Percentiles rank a stretch among this genome's conserved stretches.
phyloP scores from a whole-genome alignment of 2,888 invertebrate species.

The Spilarctia lutea region DNA sequence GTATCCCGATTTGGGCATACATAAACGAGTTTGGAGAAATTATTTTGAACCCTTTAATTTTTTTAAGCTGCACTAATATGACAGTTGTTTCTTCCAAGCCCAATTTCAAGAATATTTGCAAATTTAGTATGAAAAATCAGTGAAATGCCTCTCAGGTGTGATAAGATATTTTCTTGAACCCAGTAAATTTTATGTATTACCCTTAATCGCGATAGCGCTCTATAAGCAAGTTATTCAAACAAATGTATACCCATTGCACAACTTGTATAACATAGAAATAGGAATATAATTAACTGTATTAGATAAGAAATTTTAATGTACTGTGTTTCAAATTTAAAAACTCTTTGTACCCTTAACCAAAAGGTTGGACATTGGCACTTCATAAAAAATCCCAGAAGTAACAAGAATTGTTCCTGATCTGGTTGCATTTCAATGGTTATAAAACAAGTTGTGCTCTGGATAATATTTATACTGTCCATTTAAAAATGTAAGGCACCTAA shows the following conservation, averaged over 20 bases:
- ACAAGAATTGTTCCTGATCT: not conserved
- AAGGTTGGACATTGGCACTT: not conserved
- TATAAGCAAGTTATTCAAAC: constrained; percentile 6
- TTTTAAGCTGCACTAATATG: not conserved
- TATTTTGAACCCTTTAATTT: too few species aligned
- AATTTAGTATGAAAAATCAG: not conserved
- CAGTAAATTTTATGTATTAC: not conserved
- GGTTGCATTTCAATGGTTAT: not conserved
- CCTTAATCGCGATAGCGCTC: constrained; percentile 31
- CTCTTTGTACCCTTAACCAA: not conserved
- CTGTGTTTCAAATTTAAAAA: not conserved
- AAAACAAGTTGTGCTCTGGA: constrained; percentile 32
- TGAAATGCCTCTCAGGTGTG: not conserved
- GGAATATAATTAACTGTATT: not conserved
- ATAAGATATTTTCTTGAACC: not conserved
- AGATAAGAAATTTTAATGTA: not conserved
- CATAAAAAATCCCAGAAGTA: not conserved
- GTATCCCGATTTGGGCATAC: not conserved
- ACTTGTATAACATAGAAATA: constrained; percentile 28
- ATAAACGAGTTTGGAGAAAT: not conserved
- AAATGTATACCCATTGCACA: constrained; percentile 30
- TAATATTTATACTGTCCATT: constrained; percentile 13
- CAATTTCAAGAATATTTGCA: not conserved
- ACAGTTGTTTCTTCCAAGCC: not conserved
- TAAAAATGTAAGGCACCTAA: constrained; percentile 72